phyloP scores from a whole-genome alignment of 2,888 invertebrate genomes.

The Phyllotreta striolata region DNA sequence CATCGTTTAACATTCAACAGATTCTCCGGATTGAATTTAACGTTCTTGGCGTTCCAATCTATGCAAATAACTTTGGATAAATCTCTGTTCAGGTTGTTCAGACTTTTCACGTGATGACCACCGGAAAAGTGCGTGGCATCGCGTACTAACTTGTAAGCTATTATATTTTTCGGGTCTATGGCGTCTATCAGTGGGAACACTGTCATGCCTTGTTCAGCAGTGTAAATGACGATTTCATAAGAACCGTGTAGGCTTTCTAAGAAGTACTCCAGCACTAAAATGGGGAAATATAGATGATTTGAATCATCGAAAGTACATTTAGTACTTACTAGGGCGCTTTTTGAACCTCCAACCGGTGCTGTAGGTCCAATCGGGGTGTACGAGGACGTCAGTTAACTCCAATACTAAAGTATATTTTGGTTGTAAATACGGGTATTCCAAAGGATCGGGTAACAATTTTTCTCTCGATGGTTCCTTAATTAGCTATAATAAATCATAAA shows the following conservation, averaged over 20 bases:
- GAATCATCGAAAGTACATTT: background rate
- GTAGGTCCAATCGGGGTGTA: constrained; percentile 99
- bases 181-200: constrained; percentile 93
- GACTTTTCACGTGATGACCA: constrained; percentile 93
- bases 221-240: constrained; percentile 96
- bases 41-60: constrained; percentile 91
- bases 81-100: constrained; percentile 84
- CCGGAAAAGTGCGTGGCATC: constrained; percentile 96
- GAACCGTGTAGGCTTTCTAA: constrained; percentile 71
- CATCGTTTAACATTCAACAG: constrained; percentile 87
- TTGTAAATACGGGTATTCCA: constrained; percentile 89
- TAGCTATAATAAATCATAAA: constrained; percentile 64
- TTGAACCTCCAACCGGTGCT: constrained; percentile 98
- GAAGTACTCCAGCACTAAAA: constrained; percentile 81
- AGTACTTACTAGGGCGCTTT: constrained; percentile 82
- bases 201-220: constrained; percentile 94
- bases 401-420: constrained; percentile 97
- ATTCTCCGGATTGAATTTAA: constrained; percentile 89
- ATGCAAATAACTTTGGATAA: constrained; percentile 90
- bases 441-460: constrained; percentile 91
- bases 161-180: constrained; percentile 87
- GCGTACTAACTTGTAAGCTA: constrained; percentile 90
- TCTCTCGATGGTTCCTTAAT: constrained; percentile 94
- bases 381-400: constrained; percentile 94
- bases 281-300: constrained; percentile 17